Evolutionary conservation across 1,140 invertebrate species (phyloP).

Genomic region (Scaptomyza hsui): DNA sequence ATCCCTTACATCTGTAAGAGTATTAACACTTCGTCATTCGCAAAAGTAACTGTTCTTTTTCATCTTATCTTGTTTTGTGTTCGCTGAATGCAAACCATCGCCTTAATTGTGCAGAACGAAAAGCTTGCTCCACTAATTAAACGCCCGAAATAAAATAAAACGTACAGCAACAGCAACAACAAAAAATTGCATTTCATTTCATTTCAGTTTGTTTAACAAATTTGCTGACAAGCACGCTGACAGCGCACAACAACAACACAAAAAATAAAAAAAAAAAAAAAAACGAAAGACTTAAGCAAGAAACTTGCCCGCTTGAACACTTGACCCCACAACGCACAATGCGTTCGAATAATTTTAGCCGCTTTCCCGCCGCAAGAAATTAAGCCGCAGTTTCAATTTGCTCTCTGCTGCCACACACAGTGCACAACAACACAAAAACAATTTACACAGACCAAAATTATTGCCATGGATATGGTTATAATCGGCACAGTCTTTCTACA

Average conservation of each 20-base stretch:
- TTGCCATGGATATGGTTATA: constrained; percentile 45
- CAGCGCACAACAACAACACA: constrained; percentile 53
- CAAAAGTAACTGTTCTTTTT: neutral
- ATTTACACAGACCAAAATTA: constrained; percentile 13
- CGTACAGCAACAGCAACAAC: constrained; percentile 38
- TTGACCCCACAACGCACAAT: constrained; percentile 68
- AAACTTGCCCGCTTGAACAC: constrained; percentile 67
- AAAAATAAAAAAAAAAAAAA: constrained; percentile 15
- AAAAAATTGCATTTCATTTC: constrained; percentile 58
- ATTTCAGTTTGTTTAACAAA: constrained; percentile 80
- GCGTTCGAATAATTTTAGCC: constrained; percentile 58
- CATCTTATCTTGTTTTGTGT: constrained; percentile 34
- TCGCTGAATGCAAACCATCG: constrained; percentile 49
- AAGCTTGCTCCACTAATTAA: constrained; percentile 54
- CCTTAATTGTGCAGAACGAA: constrained; percentile 72
- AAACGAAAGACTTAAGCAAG: constrained; percentile 77
- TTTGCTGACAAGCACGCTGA: constrained; percentile 75
- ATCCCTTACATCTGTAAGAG: constrained; percentile 8
- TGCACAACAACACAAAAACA: constrained; percentile 1
- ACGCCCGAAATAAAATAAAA: constrained; percentile 16
- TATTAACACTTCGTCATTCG: neutral
- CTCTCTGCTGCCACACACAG: constrained; percentile 62
- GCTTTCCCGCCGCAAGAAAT: constrained; percentile 65
- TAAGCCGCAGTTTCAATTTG: constrained; percentile 70
- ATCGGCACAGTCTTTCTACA: constrained; percentile 43